phyloP scores from a whole-genome alignment of 2,888 invertebrate genomes.

The Meganola albula region DNA sequence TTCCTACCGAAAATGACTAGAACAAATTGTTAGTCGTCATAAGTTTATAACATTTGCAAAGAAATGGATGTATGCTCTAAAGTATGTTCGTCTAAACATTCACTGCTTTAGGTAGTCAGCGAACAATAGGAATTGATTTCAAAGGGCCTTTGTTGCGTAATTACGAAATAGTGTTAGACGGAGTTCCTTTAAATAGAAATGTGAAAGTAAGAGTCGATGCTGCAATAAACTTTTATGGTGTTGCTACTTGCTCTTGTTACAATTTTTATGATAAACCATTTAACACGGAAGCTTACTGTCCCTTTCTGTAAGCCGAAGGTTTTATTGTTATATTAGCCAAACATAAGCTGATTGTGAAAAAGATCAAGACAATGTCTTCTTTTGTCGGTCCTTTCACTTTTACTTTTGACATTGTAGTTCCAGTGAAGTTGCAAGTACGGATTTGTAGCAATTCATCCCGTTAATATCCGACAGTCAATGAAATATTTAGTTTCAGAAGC shows the following conservation, averaged over 20 bases:
- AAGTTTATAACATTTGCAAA: no score
- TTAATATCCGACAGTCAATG: no score
- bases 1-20: no score
- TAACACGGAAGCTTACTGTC: constrained; percentile 33
- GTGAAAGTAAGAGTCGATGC: constrained; percentile 51
- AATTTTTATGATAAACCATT: constrained; percentile 41
- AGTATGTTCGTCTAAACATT: no score
- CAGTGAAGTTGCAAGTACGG: no score
- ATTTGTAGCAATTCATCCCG: no score
- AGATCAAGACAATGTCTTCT: constrained; percentile 1
- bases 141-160: constrained; percentile 35
- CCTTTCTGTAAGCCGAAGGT: constrained; percentile 29
- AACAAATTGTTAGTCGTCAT: no score
- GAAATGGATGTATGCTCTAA: no score
- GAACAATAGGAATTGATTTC: constrained; percentile 20
- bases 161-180: constrained; percentile 14
- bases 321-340: constrained; percentile 12
- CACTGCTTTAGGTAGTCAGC: constrained; percentile 11
- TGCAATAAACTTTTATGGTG: constrained; percentile 37
- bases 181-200: constrained; percentile 36
- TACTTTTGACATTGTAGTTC: no score
- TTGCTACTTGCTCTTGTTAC: constrained; percentile 39
- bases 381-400: no score
- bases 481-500: no score
- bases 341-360: constrained; percentile 4